phyloP scores from a whole-genome alignment of 1,140 invertebrate genomes.

The Anastrepha obliqua region DNA sequence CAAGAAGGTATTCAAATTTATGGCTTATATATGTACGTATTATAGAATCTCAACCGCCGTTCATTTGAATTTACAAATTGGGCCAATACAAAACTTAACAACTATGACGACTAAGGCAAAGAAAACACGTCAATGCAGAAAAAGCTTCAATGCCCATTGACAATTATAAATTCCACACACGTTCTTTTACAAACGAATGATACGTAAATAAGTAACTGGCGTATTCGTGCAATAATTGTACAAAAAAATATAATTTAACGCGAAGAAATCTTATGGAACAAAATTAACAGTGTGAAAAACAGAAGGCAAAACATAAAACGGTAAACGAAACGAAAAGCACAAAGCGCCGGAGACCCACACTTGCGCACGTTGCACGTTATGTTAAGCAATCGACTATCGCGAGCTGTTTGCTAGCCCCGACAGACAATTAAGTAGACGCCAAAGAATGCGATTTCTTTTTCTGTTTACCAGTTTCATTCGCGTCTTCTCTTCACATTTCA shows the following conservation, averaged over 20 bases:
- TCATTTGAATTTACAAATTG: neutral
- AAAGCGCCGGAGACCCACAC: neutral
- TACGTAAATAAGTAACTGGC: neutral
- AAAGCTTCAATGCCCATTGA: neutral
- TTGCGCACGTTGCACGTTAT: neutral
- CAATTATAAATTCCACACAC: conserved; percentile 37
- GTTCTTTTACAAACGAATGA: neutral
- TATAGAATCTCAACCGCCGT: neutral
- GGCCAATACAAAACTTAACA: conserved; percentile 10
- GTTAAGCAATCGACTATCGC: conserved; percentile 22
- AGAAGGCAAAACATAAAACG: neutral
- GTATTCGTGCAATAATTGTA: neutral
- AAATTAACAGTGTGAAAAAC: conserved; percentile 8
- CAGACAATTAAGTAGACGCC: conserved; percentile 21
- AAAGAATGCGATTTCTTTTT: conserved; percentile 49
- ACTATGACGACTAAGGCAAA: neutral
- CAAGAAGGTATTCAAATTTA: no score
- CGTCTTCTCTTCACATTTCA: neutral
- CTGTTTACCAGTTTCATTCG: neutral
- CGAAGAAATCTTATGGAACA: neutral
- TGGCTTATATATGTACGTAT: no score
- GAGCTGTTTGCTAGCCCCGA: neutral
- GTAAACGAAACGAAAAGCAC: conserved; percentile 9
- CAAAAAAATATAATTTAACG: neutral
- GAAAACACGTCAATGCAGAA: neutral